A percentile compares a stretch with the other conserved stretches of the same genome.
Conservation (phyloP, 2,797 vertebrate species). For the Galagoides demidoff region DNA sequence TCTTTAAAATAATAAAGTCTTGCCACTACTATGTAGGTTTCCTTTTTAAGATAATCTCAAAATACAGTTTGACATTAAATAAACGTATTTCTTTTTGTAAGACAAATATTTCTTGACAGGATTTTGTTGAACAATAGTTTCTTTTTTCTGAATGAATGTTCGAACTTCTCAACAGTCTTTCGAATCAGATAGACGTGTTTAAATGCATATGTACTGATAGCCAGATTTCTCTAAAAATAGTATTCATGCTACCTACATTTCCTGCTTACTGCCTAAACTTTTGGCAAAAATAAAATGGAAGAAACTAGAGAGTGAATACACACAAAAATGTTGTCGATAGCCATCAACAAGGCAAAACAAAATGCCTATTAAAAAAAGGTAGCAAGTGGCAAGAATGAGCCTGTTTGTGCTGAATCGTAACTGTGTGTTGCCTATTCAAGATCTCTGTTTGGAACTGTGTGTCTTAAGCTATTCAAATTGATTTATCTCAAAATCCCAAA, state of each 20-base stretch:
- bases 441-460: neutral
- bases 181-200: neutral
- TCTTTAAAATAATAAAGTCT: slow-evolving; percentile 18
- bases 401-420: neutral
- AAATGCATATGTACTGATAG: neutral
- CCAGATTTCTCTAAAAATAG: neutral
- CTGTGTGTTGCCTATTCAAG: neutral
- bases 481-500: neutral
- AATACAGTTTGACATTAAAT: slow-evolving; percentile 29
- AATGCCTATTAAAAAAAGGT: neutral
- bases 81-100: slow-evolving; percentile 13
- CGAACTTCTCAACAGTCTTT: neutral
- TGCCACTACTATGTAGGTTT: neutral
- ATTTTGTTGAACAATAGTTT: neutral
- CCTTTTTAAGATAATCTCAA: slow-evolving; percentile 26
- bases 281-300: slow-evolving; percentile 39
- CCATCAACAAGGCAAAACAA: neutral
- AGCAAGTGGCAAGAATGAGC: neutral
- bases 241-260: neutral
- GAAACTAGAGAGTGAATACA: neutral
- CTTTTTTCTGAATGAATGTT: neutral
- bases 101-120: neutral
- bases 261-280: neutral
- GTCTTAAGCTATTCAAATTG: neutral
- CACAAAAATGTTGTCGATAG: neutral